Percentiles rank a stretch among this genome's conserved stretches.
phyloP scores from a whole-genome alignment of 2,888 invertebrate genomes.

The Drosophila basisetae region DNA sequence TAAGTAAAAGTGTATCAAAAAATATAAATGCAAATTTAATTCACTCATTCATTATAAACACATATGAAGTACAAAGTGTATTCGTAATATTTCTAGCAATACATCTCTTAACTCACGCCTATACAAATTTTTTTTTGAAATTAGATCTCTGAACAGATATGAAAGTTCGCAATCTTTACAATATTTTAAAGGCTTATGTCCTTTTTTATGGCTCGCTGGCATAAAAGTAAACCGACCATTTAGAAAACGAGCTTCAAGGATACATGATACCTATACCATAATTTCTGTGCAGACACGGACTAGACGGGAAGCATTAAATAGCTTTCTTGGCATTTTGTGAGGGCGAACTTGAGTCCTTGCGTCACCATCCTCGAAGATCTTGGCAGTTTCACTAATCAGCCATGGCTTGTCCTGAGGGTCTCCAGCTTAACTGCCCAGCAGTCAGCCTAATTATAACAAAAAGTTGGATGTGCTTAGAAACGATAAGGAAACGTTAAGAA shows the following conservation, averaged over 20 bases:
- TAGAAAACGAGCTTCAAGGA: not conserved
- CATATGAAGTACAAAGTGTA: not conserved
- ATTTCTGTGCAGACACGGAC: not conserved
- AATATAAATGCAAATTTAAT: not conserved
- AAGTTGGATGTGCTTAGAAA: conserved; percentile 1
- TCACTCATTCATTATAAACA: not conserved
- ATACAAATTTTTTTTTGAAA: not conserved
- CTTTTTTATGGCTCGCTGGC: not conserved
- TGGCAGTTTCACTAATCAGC: not conserved
- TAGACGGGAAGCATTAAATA: not conserved
- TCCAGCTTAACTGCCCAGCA: not conserved
- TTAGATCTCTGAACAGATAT: not conserved
- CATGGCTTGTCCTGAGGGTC: not conserved
- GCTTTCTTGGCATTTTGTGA: not conserved
- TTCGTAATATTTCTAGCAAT: not conserved
- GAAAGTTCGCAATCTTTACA: not conserved
- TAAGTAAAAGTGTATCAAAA: not conserved
- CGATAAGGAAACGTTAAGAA: conserved; percentile 1
- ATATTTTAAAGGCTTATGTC: not conserved
- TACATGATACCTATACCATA: not conserved
- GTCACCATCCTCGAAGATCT: not conserved
- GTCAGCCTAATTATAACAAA: conserved; percentile 1
- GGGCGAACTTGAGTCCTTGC: not conserved
- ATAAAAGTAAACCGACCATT: not conserved
- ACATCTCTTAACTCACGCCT: not conserved